These are phyloP conservation scores for Xiphophorus birchmanni DNA, from an alignment of 2,797 vertebrate genomes.

Conservation along the genomic window DNA sequence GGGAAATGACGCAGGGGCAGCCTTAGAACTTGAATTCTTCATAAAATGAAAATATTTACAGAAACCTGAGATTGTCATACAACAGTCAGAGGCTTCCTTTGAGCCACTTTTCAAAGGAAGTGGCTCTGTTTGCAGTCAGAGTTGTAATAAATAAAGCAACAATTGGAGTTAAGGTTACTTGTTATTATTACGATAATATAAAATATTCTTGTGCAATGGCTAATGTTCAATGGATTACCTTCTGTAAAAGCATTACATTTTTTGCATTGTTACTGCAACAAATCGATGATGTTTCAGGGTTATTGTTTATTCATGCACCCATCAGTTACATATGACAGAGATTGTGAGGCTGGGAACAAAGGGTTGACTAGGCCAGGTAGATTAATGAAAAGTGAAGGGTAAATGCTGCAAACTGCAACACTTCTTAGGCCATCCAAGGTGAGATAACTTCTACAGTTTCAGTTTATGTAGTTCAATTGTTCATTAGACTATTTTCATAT, in stretches of 20 bases:
- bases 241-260: background rate
- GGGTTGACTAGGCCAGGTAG: background rate
- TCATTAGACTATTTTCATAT: background rate
- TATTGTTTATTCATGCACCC: conserved; percentile 37
- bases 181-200: background rate
- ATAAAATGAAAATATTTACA: background rate
- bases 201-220: background rate
- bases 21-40: background rate
- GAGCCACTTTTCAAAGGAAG: background rate
- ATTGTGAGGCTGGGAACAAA: conserved; percentile 7
- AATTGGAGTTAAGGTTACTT: background rate
- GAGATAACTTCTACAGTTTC: background rate
- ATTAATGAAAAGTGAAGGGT: conserved; percentile 4
- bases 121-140: background rate
- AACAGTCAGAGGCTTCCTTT: background rate
- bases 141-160: background rate
- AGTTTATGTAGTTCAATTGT: background rate
- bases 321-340: conserved; percentile 12
- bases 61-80: background rate
- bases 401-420: background rate
- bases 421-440: background rate
- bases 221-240: background rate
- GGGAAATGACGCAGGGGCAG: background rate
- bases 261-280: conserved; percentile 3
- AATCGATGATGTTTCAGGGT: conserved; percentile 37